Percentiles rank a stretch among this genome's conserved stretches.
These are phyloP conservation scores for Cryptomyrus ogoouensis DNA, from an alignment of 2,113 vertebrate species.

Conservation along the genomic window DNA sequence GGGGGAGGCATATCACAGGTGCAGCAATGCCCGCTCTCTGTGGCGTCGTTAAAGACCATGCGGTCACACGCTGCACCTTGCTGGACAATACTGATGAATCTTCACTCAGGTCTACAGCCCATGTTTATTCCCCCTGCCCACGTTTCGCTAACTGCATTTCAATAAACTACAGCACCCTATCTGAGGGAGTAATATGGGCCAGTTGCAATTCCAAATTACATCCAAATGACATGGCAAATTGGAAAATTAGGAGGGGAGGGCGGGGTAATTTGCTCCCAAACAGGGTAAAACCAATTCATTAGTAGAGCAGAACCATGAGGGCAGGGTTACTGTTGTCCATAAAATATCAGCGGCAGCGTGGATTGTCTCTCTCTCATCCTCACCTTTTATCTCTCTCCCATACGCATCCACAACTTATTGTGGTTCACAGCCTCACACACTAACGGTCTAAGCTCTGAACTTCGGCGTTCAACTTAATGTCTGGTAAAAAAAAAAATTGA, in stretches of 20 bases:
- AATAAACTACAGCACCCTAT: constrained; percentile 64
- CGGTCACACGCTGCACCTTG: constrained; percentile 27
- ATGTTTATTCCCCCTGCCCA: constrained; percentile 45
- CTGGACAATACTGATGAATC: not conserved
- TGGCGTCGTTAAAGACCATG: not conserved
- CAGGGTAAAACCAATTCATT: constrained; percentile 71
- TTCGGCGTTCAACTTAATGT: not conserved
- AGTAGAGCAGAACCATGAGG: constrained; percentile 47
- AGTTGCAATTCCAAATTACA: constrained; percentile 61
- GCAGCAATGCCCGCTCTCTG: not conserved
- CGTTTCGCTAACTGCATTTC: constrained; percentile 51
- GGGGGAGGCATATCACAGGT: not conserved
- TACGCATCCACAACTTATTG: not conserved
- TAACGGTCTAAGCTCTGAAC: not conserved
- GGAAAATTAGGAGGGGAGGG: constrained; percentile 69
- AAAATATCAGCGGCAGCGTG: constrained; percentile 38
- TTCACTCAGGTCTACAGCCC: constrained; percentile 41
- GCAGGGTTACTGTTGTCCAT: constrained; percentile 46
- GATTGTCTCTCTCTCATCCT: constrained; percentile 26
- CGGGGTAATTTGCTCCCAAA: constrained; percentile 68
- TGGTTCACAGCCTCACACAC: not conserved
- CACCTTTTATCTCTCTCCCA: not conserved
- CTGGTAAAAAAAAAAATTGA: not conserved
- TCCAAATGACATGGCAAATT: constrained; percentile 72
- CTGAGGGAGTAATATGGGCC: constrained; percentile 63